Percentiles rank a stretch among this genome's conserved stretches.
phyloP scores from a whole-genome alignment of 2,888 invertebrate species.

The Drosophila fulvimacula region DNA sequence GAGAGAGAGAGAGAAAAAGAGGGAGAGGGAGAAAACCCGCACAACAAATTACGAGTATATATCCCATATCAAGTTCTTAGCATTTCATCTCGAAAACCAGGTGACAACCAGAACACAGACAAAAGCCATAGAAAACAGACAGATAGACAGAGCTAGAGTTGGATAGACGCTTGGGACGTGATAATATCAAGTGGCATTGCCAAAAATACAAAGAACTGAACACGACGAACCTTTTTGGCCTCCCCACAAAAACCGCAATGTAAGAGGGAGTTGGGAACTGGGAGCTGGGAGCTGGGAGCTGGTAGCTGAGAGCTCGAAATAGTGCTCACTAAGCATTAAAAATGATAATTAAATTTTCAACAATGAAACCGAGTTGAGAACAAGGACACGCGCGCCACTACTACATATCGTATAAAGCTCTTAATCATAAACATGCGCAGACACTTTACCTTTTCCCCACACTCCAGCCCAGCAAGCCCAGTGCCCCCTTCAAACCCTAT shows the following conservation, averaged over 20 bases:
- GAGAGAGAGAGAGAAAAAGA: neutral
- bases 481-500: neutral
- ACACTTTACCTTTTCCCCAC: slow-evolving; percentile 64
- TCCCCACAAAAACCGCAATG: slow-evolving; percentile 54
- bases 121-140: slow-evolving; percentile 40
- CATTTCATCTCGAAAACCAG: slow-evolving; percentile 66
- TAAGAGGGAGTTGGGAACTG: slow-evolving; percentile 13
- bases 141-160: slow-evolving; percentile 18
- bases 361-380: slow-evolving; percentile 70
- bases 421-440: slow-evolving; percentile 81
- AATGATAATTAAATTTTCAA: slow-evolving; percentile 80
- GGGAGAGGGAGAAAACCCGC: slow-evolving; percentile 24
- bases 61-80: slow-evolving; percentile 58
- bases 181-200: slow-evolving; percentile 75
- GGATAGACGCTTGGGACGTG: slow-evolving; percentile 44
- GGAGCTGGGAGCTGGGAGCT: neutral
- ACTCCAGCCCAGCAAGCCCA: neutral
- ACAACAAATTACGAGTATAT: slow-evolving; percentile 56
- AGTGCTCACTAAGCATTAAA: slow-evolving; percentile 80
- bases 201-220: slow-evolving; percentile 53
- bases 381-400: slow-evolving; percentile 45
- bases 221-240: slow-evolving; percentile 13
- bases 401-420: slow-evolving; percentile 61
- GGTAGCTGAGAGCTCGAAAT: too few species aligned
- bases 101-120: slow-evolving; percentile 65